Conservation (phyloP, 2,888 invertebrate species). For the Hydroisotoma schaefferi region DNA sequence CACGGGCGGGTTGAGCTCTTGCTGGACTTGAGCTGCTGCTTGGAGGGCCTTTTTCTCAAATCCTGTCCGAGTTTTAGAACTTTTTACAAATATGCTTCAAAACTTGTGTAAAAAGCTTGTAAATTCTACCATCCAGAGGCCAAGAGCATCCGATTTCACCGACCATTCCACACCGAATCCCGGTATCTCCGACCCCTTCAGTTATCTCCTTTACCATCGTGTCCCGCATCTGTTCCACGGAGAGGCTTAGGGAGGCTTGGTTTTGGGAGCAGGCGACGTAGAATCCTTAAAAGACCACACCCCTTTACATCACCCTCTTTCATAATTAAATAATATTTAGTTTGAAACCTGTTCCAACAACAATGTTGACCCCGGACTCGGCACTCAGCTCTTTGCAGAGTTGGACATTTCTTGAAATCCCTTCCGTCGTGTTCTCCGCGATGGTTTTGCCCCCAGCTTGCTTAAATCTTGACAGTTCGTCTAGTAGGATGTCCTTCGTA, state of each 20-base stretch:
- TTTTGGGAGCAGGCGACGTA: conserved; percentile 66
- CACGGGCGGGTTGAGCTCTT: conserved; percentile 66
- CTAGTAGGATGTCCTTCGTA: conserved; percentile 59
- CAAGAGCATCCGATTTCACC: conserved; percentile 79
- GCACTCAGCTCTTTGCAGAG: conserved; percentile 61
- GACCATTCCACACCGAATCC: conserved; percentile 72
- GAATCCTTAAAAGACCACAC: conserved; percentile 59
- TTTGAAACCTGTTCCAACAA: conserved; percentile 74
- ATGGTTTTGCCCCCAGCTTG: conserved; percentile 69
- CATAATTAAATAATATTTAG: too few relatives aligned
- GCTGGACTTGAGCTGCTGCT: conserved; percentile 68
- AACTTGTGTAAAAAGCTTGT: not conserved
- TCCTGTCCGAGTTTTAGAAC: conserved; percentile 57
- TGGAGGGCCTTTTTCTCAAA: conserved; percentile 68
- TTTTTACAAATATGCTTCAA: not conserved
- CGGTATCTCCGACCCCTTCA: conserved; percentile 58
- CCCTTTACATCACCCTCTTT: too few relatives aligned
- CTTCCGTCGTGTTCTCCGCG: conserved; percentile 73
- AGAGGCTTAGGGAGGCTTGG: conserved; percentile 53
- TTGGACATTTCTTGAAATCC: conserved; percentile 63
- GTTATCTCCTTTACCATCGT: conserved; percentile 61
- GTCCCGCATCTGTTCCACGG: conserved; percentile 63
- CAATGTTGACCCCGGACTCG: conserved; percentile 65
- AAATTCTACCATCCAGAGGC: conserved; percentile 69
- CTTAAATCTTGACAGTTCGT: conserved; percentile 65